These are phyloP conservation scores for Onychostruthus taczanowskii DNA, from an alignment of 2,113 vertebrate species.

Conservation along the genomic window DNA sequence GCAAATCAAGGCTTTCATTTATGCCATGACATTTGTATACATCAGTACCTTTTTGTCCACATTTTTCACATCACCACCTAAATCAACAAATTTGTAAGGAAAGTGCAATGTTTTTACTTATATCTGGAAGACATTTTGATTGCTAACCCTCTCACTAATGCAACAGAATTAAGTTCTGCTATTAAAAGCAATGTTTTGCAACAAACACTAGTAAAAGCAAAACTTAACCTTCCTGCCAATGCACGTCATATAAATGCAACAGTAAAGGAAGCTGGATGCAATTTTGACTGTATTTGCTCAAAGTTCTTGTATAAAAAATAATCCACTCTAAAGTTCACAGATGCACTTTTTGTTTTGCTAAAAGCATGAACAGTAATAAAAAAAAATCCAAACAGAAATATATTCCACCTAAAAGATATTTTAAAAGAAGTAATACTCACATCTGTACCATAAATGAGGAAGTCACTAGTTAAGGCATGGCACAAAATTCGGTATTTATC, in stretches of 20 bases:
- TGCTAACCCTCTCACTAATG: not conserved
- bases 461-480: slow-evolving; percentile 90
- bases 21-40: not conserved
- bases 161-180: not conserved
- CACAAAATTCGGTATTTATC: slow-evolving; percentile 87
- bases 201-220: not conserved
- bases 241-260: not conserved
- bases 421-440: slow-evolving; percentile 71
- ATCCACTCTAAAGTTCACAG: not conserved
- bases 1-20: not conserved
- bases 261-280: not conserved
- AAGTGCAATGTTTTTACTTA: not conserved
- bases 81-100: not conserved
- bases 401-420: not conserved
- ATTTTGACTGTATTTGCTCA: not conserved
- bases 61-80: not conserved
- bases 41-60: not conserved
- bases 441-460: slow-evolving; percentile 95
- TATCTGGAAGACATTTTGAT: not conserved
- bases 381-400: not conserved
- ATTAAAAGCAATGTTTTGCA: not conserved
- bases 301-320: not conserved
- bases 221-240: not conserved
- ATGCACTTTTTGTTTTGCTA: not conserved
- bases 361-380: not conserved